These are phyloP conservation scores for Narcine bancroftii DNA, from an alignment of 2,113 vertebrate species.

Conservation along the genomic window DNA sequence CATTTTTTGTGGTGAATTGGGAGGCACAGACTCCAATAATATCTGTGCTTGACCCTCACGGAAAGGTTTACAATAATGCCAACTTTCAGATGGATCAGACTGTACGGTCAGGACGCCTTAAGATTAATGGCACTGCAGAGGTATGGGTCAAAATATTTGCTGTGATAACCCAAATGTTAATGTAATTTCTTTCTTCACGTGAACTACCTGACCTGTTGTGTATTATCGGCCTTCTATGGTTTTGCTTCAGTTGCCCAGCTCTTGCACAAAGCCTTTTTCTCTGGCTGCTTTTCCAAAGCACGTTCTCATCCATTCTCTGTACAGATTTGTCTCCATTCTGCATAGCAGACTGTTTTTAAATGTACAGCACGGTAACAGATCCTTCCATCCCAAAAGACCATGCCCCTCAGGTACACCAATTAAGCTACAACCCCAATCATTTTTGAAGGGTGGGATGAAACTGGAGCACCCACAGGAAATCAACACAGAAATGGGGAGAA, in stretches of 20 bases:
- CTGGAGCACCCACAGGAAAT: too few species aligned
- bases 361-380: too few species aligned
- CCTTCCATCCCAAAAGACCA: too few species aligned
- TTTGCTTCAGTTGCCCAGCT: not conserved
- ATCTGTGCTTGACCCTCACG: slow-evolving; percentile 46
- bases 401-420: too few species aligned
- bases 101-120: slow-evolving; percentile 44
- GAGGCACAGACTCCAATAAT: slow-evolving; percentile 40
- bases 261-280: not conserved
- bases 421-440: too few species aligned
- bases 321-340: not conserved
- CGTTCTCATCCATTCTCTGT: not conserved
- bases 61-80: slow-evolving; percentile 43
- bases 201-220: too few species aligned
- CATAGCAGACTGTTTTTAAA: too few species aligned
- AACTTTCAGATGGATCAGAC: slow-evolving; percentile 42
- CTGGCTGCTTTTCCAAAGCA: not conserved
- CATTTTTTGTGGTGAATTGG: slow-evolving; percentile 52
- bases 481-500: too few species aligned
- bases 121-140: slow-evolving; percentile 50
- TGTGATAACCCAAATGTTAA: too few species aligned
- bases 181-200: too few species aligned
- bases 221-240: too few species aligned
- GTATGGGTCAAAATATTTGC: slow-evolving; percentile 41
- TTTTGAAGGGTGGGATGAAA: too few species aligned